These are phyloP conservation scores for Lagenorhynchus albirostris DNA, from an alignment of 2,113 vertebrate genomes.

Conservation along the genomic window DNA sequence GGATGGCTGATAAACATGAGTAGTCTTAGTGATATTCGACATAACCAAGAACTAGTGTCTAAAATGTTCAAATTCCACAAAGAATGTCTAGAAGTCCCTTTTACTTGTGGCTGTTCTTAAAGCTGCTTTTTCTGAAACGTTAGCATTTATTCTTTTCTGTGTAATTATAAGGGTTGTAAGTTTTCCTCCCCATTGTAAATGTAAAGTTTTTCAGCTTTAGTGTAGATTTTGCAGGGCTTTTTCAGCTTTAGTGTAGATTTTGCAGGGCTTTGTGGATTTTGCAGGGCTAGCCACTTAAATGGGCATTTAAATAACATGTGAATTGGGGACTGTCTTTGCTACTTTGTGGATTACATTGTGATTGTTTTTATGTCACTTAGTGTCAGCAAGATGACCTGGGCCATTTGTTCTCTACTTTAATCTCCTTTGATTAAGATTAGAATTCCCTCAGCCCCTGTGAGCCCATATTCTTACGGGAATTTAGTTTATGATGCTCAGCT, in stretches of 20 bases:
- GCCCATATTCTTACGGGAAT: neutral
- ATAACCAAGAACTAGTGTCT: neutral
- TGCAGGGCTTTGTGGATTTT: neutral
- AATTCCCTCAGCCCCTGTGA: slow-evolving; percentile 23
- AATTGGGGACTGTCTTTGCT: slow-evolving; percentile 18
- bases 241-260: slow-evolving; percentile 2
- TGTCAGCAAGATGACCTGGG: slow-evolving; percentile 45
- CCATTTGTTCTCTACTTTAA: slow-evolving; percentile 46
- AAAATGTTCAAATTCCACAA: neutral
- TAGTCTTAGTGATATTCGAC: neutral
- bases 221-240: slow-evolving; percentile 16
- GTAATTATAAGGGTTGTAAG: neutral
- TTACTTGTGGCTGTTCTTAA: slow-evolving; percentile 22
- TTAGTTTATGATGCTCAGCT: neutral
- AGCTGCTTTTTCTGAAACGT: slow-evolving; percentile 36
- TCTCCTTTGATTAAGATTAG: slow-evolving; percentile 51
- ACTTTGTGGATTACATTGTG: slow-evolving; percentile 31
- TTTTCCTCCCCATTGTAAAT: neutral
- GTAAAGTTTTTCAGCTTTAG: neutral
- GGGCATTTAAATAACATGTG: slow-evolving; percentile 1
- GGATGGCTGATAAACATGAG: slow-evolving; percentile 5
- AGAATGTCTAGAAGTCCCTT: neutral
- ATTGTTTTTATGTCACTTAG: slow-evolving; percentile 17
- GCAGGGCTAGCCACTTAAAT: neutral
- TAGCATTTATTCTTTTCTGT: neutral